Evolutionary conservation across 2,797 vertebrate genomes (phyloP).

Genomic region (Psittacula echo): DNA sequence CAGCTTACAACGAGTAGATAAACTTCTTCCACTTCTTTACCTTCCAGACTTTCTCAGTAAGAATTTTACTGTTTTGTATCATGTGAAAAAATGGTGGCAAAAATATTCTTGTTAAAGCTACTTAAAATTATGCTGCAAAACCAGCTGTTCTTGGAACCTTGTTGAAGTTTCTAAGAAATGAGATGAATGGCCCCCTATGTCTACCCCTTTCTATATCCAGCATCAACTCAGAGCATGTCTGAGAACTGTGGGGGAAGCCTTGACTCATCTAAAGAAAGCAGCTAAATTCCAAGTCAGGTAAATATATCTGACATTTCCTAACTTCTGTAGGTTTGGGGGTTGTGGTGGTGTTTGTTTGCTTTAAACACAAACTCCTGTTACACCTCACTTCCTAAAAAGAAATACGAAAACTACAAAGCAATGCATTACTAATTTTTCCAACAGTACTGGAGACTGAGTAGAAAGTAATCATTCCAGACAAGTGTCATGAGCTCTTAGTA

Average conservation of each 20-base stretch:
- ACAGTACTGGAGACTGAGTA: not conserved
- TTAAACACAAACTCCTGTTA: not conserved
- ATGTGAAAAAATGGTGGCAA: not conserved
- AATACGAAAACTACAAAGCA: not conserved
- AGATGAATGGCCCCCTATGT: not conserved
- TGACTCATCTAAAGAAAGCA: not conserved
- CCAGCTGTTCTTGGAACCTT: not conserved
- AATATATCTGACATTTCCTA: not conserved
- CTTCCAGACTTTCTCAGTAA: not conserved
- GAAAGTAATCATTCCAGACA: not conserved
- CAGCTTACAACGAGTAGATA: not conserved
- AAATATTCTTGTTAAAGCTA: not conserved
- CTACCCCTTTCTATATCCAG: not conserved
- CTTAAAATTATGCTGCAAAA: not conserved
- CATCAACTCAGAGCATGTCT: not conserved
- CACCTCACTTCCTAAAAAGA: not conserved
- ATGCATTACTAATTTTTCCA: not conserved
- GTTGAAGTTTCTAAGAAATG: not conserved
- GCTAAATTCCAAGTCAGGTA: not conserved
- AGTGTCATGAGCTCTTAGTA: not conserved
- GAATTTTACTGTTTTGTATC: not conserved
- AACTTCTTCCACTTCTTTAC: not conserved
- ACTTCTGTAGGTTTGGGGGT: not conserved
- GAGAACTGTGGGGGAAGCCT: not conserved
- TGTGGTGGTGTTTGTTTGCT: not conserved